These are phyloP conservation scores for Neolamprologus variostigma DNA, from an alignment of 2,113 vertebrate genomes.

Conservation along the genomic window DNA sequence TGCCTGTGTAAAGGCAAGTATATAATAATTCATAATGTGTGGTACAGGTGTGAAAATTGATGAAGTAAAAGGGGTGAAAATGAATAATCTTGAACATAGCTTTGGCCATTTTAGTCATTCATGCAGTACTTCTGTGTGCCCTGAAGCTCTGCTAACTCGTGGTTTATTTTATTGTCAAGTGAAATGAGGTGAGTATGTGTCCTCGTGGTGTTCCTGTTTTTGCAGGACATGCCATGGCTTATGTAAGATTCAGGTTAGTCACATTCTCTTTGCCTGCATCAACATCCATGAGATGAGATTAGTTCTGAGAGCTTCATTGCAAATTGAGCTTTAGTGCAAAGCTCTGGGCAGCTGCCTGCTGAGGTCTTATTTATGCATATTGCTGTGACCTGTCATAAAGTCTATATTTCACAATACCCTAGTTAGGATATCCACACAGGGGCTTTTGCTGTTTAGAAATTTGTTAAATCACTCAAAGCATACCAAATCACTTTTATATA, in stretches of 20 bases:
- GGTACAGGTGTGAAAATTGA: neutral
- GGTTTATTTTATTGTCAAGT: neutral
- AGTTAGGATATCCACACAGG: neutral
- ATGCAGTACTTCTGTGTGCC: neutral
- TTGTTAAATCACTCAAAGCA: neutral
- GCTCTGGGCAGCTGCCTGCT: neutral
- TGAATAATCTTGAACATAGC: neutral
- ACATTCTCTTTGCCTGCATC: neutral
- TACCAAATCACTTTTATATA: neutral
- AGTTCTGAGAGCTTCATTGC: constrained; percentile 2
- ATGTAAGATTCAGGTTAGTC: constrained; percentile 5
- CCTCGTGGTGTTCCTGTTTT: neutral
- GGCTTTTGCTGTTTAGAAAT: neutral
- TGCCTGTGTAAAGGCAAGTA: neutral
- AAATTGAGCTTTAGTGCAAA: neutral
- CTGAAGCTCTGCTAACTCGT: neutral
- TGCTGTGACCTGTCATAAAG: neutral
- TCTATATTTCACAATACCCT: neutral
- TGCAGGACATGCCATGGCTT: neutral
- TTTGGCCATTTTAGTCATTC: neutral
- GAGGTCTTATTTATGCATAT: neutral
- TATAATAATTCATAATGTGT: neutral
- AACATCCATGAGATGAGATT: constrained; percentile 2
- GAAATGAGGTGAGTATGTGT: neutral
- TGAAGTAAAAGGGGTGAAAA: neutral